Base-by-base conservation (phyloP, 64 coral and sea anemone species). In the Stichodactyla helianthus region DNA sequence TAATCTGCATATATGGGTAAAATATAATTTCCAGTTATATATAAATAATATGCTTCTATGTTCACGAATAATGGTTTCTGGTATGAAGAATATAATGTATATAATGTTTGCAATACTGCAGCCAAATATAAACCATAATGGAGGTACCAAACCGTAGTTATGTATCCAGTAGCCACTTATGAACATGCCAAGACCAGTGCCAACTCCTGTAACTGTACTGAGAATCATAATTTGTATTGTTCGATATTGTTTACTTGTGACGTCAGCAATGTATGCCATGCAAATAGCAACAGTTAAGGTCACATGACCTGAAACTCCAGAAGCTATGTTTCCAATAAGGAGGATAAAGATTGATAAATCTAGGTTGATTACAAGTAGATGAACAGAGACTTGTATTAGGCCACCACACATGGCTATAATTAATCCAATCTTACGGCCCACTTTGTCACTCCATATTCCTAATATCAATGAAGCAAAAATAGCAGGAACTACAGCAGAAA, bases 371-470 rank as follows among this genome's bases (percentile, higher is more conserved):
- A 79, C 51, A 13, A 52, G 77, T n/a, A 80, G 44, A 80, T 79
- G 54, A 19, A 88, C 18, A 50, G 86, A 76, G 5, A 61, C 74
- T n/a, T 78, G 86, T 22, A 88, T 56, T 17, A 55, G 26, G 51
- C 31, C 79, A 28, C 86, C 86, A 51, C 77, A 62, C 59, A 61
- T 5, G 9, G 86, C 44, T 18, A 51, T 17, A 60, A 79, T 10
- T 13, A 88, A 26, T 23, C 79, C 74, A 62, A 51, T 31, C 61
- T 61, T 88, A 28, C 86, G 77, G 5, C 86, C 86, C 2, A 35
- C 59, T 44, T 76, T 79, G 51, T 88, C 86, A 88, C 86, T 88
- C 86, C 74, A 88, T 57, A 60, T 63, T 19, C 86, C 86, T 13
- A 88, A 15, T 77, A 88, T 17, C 59, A 88, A 20, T 23, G 86